phyloP scores from a whole-genome alignment of 2,113 vertebrate genomes.

The Mirza zaza region DNA sequence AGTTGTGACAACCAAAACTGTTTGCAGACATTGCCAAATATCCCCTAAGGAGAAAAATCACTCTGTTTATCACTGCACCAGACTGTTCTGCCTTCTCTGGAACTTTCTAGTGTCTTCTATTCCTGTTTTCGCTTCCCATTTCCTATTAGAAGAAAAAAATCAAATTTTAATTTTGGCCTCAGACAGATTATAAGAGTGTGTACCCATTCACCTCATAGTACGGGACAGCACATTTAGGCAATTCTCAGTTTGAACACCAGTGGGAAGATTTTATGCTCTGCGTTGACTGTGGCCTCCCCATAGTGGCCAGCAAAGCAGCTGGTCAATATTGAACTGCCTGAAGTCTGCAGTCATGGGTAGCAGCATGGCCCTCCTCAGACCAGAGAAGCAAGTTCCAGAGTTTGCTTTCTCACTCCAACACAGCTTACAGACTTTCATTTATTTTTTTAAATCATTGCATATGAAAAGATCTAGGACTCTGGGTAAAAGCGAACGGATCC shows the following conservation, averaged over 20 bases:
- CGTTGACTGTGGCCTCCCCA: not conserved
- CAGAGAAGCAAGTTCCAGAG: not conserved
- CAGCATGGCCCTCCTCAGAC: not conserved
- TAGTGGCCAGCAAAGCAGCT: not conserved
- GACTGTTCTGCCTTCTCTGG: not conserved
- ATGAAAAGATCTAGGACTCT: not conserved
- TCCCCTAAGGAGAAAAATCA: not conserved
- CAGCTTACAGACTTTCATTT: not conserved
- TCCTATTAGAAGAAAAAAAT: not conserved
- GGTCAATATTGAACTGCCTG: not conserved
- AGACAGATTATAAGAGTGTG: not conserved
- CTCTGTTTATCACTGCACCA: not conserved
- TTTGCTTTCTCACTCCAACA: not conserved
- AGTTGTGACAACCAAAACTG: slow-evolving; percentile 2
- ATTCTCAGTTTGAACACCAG: not conserved
- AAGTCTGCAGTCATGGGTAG: not conserved
- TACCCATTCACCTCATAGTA: not conserved
- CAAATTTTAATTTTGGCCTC: slow-evolving; percentile 19
- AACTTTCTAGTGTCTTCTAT: not conserved
- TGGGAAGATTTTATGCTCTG: not conserved
- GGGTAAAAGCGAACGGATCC: not conserved
- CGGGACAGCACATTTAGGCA: not conserved
- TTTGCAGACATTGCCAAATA: not conserved
- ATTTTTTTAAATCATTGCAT: not conserved
- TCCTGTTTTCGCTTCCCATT: not conserved